A percentile compares a stretch with the other conserved stretches of the same genome.
These are phyloP conservation scores for Melanotaenia boesemani DNA, from an alignment of 2,797 vertebrate species.

Conservation along the genomic window DNA sequence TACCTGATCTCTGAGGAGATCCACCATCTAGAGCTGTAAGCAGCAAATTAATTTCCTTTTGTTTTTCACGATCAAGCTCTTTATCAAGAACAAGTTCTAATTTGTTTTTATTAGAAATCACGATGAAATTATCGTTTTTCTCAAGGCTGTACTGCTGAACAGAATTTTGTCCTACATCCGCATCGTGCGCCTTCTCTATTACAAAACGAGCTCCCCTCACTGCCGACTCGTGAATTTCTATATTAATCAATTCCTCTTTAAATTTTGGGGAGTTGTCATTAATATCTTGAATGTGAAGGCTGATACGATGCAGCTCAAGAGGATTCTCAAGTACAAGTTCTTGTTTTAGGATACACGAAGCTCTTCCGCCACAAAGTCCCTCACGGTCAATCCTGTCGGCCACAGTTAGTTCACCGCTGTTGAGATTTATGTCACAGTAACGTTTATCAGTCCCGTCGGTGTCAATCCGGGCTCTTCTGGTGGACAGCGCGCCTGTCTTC, in stretches of 20 bases:
- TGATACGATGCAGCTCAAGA: conserved; percentile 64
- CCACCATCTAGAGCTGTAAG: conserved; percentile 69
- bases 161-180: conserved; percentile 70
- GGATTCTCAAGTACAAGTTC: conserved; percentile 73
- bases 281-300: conserved; percentile 70
- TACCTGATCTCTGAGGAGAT: conserved; percentile 73
- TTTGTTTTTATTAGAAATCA: conserved; percentile 35
- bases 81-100: conserved; percentile 63
- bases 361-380: conserved; percentile 68
- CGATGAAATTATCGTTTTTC: conserved; percentile 63
- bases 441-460: conserved; percentile 25
- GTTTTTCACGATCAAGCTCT: conserved; percentile 67
- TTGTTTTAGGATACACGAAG: conserved; percentile 62
- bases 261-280: conserved; percentile 75
- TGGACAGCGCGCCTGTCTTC: too few species aligned
- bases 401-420: conserved; percentile 62
- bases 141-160: conserved; percentile 62
- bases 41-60: conserved; percentile 44
- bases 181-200: conserved; percentile 69
- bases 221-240: conserved; percentile 64
- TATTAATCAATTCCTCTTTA: background rate
- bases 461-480: conserved; percentile 58
- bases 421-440: conserved; percentile 64
- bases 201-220: conserved; percentile 53
- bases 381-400: conserved; percentile 78